A percentile compares a stretch with the other conserved stretches of the same genome.
Conservation (phyloP, 2,113 vertebrate genomes). For the Irena cyanogastra region DNA sequence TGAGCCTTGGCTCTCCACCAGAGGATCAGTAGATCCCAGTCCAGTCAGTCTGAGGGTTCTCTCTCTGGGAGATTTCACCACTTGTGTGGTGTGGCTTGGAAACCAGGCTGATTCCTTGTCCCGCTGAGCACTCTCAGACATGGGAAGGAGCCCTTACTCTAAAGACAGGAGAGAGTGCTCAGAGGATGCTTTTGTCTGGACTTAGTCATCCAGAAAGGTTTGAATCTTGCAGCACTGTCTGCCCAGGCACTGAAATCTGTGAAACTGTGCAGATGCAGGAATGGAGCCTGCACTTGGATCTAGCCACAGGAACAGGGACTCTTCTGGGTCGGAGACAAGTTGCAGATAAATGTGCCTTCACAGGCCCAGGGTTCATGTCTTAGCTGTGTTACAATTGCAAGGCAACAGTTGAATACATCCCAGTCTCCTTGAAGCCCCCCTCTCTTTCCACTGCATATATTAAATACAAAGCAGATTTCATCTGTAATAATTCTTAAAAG, state of each 20-base stretch:
- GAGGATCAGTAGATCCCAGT: not conserved
- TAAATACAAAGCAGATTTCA: conserved; percentile 12
- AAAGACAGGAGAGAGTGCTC: not conserved
- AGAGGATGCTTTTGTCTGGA: not conserved
- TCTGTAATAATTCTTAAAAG: conserved; percentile 30
- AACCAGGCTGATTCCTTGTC: not conserved
- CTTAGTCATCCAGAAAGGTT: not conserved
- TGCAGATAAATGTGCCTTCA: not conserved
- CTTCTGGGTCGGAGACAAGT: not conserved
- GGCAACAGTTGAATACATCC: not conserved
- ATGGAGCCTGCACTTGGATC: not conserved
- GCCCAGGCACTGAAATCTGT: not conserved
- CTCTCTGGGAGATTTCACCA: not conserved
- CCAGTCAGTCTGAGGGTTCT: not conserved
- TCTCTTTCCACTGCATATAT: not conserved
- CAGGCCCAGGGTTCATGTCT: not conserved
- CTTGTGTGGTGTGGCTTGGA: not conserved
- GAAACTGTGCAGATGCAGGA: not conserved
- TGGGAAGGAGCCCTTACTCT: not conserved
- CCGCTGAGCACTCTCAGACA: not conserved
- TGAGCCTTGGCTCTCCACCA: not conserved
- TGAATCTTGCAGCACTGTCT: not conserved
- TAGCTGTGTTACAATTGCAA: not conserved
- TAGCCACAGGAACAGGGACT: not conserved
- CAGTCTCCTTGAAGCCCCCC: not conserved